These are phyloP conservation scores for Tinea trinotella DNA, from an alignment of 2,888 invertebrate genomes.

Conservation along the genomic window DNA sequence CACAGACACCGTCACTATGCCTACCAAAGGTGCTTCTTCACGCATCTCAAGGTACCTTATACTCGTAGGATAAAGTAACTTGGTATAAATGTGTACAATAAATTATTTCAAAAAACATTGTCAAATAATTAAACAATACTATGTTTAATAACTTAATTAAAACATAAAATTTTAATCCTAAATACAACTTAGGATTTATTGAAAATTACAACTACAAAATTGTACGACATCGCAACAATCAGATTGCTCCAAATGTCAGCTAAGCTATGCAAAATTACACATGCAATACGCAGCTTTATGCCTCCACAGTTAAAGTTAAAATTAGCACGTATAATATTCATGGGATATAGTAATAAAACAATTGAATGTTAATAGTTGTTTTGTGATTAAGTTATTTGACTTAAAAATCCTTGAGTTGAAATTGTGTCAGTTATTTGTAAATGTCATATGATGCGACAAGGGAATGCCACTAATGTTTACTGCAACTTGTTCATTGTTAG, in stretches of 20 bases:
- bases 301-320: not conserved
- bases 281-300: not conserved
- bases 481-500: no score
- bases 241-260: constrained; percentile 7
- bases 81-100: no score
- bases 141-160: no score
- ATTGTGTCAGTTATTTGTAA: not conserved
- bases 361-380: constrained; percentile 3
- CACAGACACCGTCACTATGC: no score
- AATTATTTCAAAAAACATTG: no score
- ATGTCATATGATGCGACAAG: not conserved
- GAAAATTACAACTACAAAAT: not conserved
- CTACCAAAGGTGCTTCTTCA: no score
- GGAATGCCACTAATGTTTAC: not conserved
- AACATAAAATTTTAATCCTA: no score
- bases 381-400: constrained; percentile 7
- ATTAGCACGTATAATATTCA: no score
- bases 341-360: not conserved
- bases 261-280: not conserved
- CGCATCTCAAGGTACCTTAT: no score
- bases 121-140: no score
- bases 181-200: no score
- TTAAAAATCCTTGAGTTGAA: not conserved
- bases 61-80: no score
- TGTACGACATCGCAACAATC: not conserved